phyloP scores from a whole-genome alignment of 2,888 invertebrate genomes.

The Taphrorychus bicolor region DNA sequence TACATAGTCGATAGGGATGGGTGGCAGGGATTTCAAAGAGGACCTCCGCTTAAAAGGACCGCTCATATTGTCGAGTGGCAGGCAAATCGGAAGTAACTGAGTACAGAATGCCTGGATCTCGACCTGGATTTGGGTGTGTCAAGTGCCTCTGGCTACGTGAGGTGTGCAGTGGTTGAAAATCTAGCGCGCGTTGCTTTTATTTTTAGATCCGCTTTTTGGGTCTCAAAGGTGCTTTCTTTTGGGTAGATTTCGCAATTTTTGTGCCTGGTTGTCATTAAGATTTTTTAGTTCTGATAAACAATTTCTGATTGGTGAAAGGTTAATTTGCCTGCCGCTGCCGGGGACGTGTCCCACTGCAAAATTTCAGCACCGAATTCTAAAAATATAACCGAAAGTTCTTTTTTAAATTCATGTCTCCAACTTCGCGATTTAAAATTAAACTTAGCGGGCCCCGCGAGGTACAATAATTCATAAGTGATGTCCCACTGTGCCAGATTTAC shows the following conservation, averaged over 20 bases:
- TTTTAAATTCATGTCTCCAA: constrained; percentile 46
- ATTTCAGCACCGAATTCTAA: constrained; percentile 15
- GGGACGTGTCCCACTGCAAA: constrained; percentile 7
- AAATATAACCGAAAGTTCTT: constrained; percentile 34
- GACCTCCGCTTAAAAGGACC: constrained; percentile 59
- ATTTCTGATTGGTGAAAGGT: too few species aligned
- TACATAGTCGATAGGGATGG: constrained; percentile 48
- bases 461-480: background rate
- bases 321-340: background rate
- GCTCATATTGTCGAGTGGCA: constrained; percentile 50
- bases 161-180: background rate
- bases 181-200: too few species aligned
- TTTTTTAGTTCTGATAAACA: too few species aligned
- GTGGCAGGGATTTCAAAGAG: constrained; percentile 56
- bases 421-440: constrained; percentile 46
- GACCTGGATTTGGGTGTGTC: constrained; percentile 24
- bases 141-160: constrained; percentile 21
- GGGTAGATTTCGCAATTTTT: too few species aligned
- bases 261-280: too few species aligned
- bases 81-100: constrained; percentile 24
- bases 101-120: constrained; percentile 22
- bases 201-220: background rate
- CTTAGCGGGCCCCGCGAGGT: constrained; percentile 15
- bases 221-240: background rate
- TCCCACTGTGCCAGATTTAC: background rate